These are phyloP conservation scores for Alethe diademata DNA, from an alignment of 2,113 vertebrate genomes.

Conservation along the genomic window DNA sequence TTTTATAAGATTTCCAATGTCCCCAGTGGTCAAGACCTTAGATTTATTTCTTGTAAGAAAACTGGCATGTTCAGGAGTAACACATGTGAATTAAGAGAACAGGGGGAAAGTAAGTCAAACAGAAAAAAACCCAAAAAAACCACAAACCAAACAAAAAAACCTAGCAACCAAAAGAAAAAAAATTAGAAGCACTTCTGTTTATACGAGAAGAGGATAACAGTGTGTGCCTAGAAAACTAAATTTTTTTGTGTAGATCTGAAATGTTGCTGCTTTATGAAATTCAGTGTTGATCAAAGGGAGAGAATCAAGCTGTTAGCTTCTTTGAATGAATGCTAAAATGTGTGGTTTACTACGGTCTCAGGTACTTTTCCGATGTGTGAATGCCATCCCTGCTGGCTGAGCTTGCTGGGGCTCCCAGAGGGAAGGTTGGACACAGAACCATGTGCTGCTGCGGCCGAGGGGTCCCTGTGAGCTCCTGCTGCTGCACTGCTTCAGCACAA, in stretches of 20 bases:
- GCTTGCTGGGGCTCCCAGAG: background rate
- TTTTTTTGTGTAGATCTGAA: background rate
- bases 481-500: background rate
- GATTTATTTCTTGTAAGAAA: conserved; percentile 1
- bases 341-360: background rate
- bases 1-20: background rate
- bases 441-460: fast-evolving
- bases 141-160: background rate
- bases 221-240: background rate
- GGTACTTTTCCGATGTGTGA: background rate
- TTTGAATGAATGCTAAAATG: background rate
- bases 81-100: background rate
- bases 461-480: fast-evolving
- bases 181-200: background rate
- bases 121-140: background rate
- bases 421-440: background rate
- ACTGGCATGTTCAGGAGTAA: background rate
- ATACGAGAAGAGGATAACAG: background rate
- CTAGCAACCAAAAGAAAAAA: background rate
- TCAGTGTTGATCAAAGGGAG: background rate
- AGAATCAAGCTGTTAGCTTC: background rate
- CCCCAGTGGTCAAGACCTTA: background rate
- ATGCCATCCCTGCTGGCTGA: background rate
- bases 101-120: background rate
- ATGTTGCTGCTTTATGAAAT: background rate